Evolutionary conservation across 2,113 vertebrate genomes (phyloP), one percentile per base, ranked within the genome.

Genomic region (Paedocypris sp.): DNA sequence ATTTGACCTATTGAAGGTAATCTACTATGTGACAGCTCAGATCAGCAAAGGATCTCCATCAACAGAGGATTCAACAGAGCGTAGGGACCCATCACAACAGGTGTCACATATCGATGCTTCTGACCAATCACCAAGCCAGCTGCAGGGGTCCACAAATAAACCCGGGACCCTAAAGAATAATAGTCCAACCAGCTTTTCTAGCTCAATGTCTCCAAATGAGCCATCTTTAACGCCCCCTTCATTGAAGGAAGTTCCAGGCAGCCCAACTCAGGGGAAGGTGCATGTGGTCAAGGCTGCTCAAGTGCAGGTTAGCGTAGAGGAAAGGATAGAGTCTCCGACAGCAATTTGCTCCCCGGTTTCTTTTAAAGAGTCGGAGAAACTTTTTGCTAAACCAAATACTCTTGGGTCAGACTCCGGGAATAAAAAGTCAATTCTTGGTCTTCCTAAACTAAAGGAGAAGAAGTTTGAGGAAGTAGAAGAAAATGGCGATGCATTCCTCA

Each of bases 1-100:
- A 11, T 64, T 57, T 28, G 20, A 41, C 59, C 41, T 69, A 56
- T 59, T 16, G n/a, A 71, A 87, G 85, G 83, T 87, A 20, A 87
- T 87, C 67, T 86, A 83, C 71, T 87, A 87, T 50, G 82, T 87
- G 75, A 87, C 86, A 18, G 86, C 81, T 32, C 82, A 87, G 80
- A 85, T 87, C 66, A 62, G 82, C 68, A 85, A 86, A 79, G 82
- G 85, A 39, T 69, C 68, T 4, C 67, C 70, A 32, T 23, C 58
- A 25, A 75, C 28, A 2, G 84, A 85, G 64, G 84, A 83, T 58
- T 67, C 71, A 62, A 52, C 60, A 3, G 82, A 83, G 56, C 70
- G 63, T 49, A 73, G 62, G 73, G 81, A 80, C 13, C 33, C 73
- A 53, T 39, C 77, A 60, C 80, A 69, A 78, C 85, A 87, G 84